Base-by-base conservation (phyloP, 2,888 invertebrate species). In the Stenoptilia bipunctidactyla region DNA sequence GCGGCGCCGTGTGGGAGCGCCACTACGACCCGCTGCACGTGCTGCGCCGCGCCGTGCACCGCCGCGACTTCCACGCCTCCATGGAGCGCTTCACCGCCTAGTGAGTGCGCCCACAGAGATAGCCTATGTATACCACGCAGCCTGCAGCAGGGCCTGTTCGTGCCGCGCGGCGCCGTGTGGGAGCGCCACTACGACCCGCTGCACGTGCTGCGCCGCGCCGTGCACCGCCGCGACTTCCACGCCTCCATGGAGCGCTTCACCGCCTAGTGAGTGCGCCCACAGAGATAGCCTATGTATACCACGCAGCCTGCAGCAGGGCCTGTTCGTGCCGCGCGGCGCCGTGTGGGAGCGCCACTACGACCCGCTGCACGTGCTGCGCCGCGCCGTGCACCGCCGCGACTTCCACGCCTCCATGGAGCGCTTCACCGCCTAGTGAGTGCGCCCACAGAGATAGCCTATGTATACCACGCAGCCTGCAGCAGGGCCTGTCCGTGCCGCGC, bases 261-360 rank as follows among this genome's bases (percentile, higher is more conserved):
- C 86, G 94, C 46, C 97, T 98, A 69, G 97, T 96, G 67, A 88
- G 92, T 87, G 27, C n/a, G n/a, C n/a, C n/a, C n/a, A n/a, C n/a
- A n/a, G n/a, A n/a, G n/a, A n/a, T n/a, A n/a, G n/a, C n/a, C n/a
- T n/a, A n/a, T n/a, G n/a, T n/a, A n/a, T n/a, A n/a, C n/a, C n/a
- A n/a, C n/a, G n/a, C n/a, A n/a, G n/a, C n/a, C n/a, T n/a, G n/a
- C n/a, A n/a, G n/a, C 91, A 97, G 82, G 92, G 97, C 44, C 85
- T 96, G 87, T 92, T 97, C 85, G 90, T 92, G 61, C 89, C 97
- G 53, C 92, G 92, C 65, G 86, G 91, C 6, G 83, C 87, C 12
- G 92, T 96, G n/a, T 98, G 98, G 98, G 92, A 95, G 66, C 87
- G 89, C 48, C 89, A 95, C 59, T 98, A 95, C 71, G 97, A 98